Evolutionary conservation across 1,140 invertebrate genomes (phyloP).

Genomic region (Bombyx mandarina): DNA sequence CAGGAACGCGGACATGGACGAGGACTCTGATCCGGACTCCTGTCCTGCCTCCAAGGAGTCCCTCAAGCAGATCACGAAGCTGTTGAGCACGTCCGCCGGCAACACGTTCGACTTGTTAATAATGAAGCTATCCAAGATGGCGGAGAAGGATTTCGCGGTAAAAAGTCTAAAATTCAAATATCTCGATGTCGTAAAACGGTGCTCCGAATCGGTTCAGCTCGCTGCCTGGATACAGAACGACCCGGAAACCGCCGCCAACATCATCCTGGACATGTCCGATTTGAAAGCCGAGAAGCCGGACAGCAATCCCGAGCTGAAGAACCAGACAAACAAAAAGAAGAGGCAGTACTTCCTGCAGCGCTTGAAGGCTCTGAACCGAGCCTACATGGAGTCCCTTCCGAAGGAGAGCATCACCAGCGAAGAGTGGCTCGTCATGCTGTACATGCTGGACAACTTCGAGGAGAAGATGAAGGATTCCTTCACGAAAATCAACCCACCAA

Average conservation of each 20-base stretch:
- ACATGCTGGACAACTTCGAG: constrained; percentile 52
- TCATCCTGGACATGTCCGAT: constrained; percentile 47
- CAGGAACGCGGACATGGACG: constrained; percentile 22
- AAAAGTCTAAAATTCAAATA: constrained; percentile 58
- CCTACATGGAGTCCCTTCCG: constrained; percentile 51
- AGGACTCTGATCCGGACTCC: constrained; percentile 28
- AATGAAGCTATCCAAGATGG: constrained; percentile 50
- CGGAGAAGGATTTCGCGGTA: constrained; percentile 40
- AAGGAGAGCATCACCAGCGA: constrained; percentile 50
- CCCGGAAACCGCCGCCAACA: constrained; percentile 43
- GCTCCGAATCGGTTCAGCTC: constrained; percentile 44
- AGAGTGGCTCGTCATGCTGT: constrained; percentile 61
- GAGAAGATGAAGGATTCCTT: constrained; percentile 47
- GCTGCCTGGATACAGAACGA: constrained; percentile 45
- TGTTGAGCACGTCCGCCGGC: constrained; percentile 38
- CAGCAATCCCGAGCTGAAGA: constrained; percentile 37
- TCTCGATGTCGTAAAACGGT: constrained; percentile 41
- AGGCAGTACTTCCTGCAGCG: constrained; percentile 48
- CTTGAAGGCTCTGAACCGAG: constrained; percentile 48
- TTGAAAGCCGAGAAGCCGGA: constrained; percentile 36
- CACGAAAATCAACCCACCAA: constrained; percentile 26
- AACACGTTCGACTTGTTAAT: constrained; percentile 53
- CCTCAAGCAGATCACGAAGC: constrained; percentile 40
- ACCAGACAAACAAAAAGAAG: constrained; percentile 34
- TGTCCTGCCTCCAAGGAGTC: constrained; percentile 39